phyloP scores from a whole-genome alignment of 2,113 vertebrate genomes.

The Neolamprologus brichardi region DNA sequence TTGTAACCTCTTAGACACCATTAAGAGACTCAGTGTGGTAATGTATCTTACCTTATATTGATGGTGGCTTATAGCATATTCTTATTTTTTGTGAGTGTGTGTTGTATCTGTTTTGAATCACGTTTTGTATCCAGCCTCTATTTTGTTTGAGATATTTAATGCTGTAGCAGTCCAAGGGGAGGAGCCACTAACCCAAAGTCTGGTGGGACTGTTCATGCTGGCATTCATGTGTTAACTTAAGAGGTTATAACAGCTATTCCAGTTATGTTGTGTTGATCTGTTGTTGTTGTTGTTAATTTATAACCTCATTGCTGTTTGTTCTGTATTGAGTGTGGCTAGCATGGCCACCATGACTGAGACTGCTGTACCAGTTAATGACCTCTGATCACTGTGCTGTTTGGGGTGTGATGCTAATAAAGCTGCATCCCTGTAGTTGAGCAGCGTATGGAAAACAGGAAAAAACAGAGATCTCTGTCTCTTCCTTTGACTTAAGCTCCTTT shows the following conservation, averaged over 20 bases:
- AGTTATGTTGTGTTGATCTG: background rate
- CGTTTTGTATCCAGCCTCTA: background rate
- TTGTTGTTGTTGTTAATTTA: background rate
- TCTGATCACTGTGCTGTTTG: background rate
- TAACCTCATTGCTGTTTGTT: background rate
- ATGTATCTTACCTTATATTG: background rate
- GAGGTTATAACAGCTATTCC: background rate
- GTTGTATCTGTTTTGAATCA: background rate
- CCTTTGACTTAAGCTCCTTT: accelerated
- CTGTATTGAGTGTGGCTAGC: background rate
- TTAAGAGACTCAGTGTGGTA: accelerated
- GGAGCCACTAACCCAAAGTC: background rate
- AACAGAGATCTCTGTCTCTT: background rate
- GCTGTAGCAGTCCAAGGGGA: background rate
- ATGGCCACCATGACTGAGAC: background rate
- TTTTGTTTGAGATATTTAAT: background rate
- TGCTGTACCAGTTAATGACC: background rate
- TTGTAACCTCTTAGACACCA: background rate
- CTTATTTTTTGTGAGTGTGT: background rate
- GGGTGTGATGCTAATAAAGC: background rate
- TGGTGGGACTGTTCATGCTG: background rate
- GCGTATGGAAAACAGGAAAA: accelerated
- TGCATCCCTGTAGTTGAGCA: background rate
- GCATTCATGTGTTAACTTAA: accelerated
- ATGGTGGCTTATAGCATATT: background rate